Percentiles rank a stretch among this genome's conserved stretches.
These are phyloP conservation scores for Petrocephalus schoutedeni DNA, from an alignment of 2,797 vertebrate genomes.

Conservation along the genomic window DNA sequence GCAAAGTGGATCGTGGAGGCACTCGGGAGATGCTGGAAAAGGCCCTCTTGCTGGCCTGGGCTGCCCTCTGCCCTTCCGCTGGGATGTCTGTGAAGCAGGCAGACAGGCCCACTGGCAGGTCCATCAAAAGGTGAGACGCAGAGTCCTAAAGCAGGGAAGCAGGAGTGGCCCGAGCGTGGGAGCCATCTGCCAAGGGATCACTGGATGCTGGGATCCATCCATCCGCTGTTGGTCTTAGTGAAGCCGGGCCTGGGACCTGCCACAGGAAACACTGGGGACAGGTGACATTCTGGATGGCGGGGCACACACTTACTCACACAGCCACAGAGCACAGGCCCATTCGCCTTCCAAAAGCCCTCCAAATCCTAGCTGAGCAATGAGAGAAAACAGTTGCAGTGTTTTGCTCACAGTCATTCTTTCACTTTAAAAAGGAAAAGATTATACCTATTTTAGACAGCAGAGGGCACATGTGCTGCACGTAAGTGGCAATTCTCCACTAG, in stretches of 20 bases:
- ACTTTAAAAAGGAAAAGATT: not conserved
- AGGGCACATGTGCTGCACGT: not conserved
- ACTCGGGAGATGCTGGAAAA: not conserved
- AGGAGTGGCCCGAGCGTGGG: not conserved
- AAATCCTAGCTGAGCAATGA: not conserved
- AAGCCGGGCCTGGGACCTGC: not conserved
- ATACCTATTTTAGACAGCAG: not conserved
- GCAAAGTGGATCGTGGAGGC: not conserved
- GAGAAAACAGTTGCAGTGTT: not conserved
- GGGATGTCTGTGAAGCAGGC: not conserved
- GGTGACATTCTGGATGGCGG: not conserved
- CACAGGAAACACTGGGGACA: not conserved
- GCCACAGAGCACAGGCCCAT: not conserved
- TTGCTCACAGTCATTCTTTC: no score
- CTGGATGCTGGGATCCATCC: not conserved
- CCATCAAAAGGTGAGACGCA: not conserved
- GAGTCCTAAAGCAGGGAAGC: not conserved
- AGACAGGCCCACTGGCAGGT: not conserved
- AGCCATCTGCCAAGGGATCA: not conserved
- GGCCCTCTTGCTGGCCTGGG: not conserved
- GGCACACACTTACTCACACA: not conserved
- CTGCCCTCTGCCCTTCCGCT: not conserved
- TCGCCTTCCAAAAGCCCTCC: not conserved
- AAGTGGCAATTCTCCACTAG: not conserved
- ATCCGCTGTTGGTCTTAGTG: not conserved